Conservation (phyloP, 2,888 invertebrate genomes). For the Drosophila pseudotakahashii region DNA sequence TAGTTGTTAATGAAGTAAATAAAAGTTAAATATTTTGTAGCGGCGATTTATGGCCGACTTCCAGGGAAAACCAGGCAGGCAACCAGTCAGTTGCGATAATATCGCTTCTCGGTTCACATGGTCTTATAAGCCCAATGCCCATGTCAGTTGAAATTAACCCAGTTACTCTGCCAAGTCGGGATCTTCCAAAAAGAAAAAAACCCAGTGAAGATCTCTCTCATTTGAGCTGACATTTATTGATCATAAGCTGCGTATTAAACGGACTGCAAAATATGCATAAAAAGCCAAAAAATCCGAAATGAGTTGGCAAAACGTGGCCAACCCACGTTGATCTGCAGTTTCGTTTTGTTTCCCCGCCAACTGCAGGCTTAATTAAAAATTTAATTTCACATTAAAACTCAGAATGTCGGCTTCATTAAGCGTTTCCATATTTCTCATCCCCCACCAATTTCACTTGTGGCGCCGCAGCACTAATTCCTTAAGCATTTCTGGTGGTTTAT, state of each 20-base stretch:
- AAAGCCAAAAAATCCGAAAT: conserved; percentile 56
- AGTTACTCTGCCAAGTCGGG: conserved; percentile 46
- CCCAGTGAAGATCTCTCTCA: conserved; percentile 48
- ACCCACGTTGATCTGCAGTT: conserved; percentile 59
- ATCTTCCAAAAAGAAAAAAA: background rate
- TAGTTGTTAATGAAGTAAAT: conserved; percentile 77
- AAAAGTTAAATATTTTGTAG: conserved; percentile 61
- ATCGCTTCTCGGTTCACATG: conserved; percentile 29
- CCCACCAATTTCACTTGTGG: conserved; percentile 33
- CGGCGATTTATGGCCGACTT: conserved; percentile 53
- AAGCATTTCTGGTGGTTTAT: conserved; percentile 67
- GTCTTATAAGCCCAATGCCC: background rate
- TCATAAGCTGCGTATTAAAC: conserved; percentile 78
- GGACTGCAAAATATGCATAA: conserved; percentile 47
- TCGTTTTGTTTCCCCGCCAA: conserved; percentile 11
- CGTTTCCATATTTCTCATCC: background rate
- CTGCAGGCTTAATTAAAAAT: conserved; percentile 52
- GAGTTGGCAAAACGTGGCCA: conserved; percentile 72
- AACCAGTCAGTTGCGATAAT: conserved; percentile 20
- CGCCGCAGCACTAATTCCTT: conserved; percentile 63
- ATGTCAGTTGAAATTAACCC: conserved; percentile 61
- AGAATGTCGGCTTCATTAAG: conserved; percentile 16
- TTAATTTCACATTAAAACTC: conserved; percentile 40
- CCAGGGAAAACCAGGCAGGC: conserved; percentile 51
- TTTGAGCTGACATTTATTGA: conserved; percentile 77